A percentile compares a stretch with the other conserved stretches of the same genome.
These are phyloP conservation scores for Mugil cephalus DNA, from an alignment of 2,113 vertebrate genomes.

Conservation along the genomic window DNA sequence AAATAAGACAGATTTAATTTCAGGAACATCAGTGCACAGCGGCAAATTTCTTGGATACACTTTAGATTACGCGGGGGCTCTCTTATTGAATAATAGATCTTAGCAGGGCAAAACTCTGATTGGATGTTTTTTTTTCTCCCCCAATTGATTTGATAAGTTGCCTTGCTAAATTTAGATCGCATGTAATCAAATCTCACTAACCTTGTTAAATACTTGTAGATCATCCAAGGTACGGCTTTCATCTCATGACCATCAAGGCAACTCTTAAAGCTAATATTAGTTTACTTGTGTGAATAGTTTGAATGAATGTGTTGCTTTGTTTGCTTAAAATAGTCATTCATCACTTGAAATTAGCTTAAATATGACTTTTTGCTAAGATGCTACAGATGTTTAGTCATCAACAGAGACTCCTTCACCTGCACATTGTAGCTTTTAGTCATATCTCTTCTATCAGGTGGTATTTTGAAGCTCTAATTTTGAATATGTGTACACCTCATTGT, in stretches of 20 bases:
- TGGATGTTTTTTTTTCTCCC: conserved; percentile 57
- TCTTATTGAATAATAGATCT: conserved; percentile 79
- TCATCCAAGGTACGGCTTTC: conserved; percentile 48
- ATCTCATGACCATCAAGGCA: conserved; percentile 36
- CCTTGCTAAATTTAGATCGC: conserved; percentile 76
- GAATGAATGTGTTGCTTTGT: conserved; percentile 4
- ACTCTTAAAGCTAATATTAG: conserved; percentile 52
- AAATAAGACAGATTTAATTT: conserved; percentile 79
- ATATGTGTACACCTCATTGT: too few species aligned
- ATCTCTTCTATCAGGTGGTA: too few species aligned
- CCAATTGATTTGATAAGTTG: conserved; percentile 78
- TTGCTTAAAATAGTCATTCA: not conserved
- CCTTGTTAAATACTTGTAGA: conserved; percentile 67
- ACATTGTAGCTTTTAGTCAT: too few species aligned
- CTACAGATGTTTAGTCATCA: not conserved
- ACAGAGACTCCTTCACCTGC: not conserved
- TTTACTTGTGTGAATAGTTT: conserved; percentile 25
- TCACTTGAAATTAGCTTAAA: not conserved
- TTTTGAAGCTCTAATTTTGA: too few species aligned
- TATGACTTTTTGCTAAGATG: not conserved
- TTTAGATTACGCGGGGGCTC: conserved; percentile 64
- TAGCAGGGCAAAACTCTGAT: conserved; percentile 69
- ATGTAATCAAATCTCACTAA: conserved; percentile 77
- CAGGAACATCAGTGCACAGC: conserved; percentile 60
- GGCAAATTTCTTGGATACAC: conserved; percentile 66